Evolutionary conservation across 35 echinoderm and acorn worm genomes (phyloP).

Genomic region (Amphiura filiformis): DNA sequence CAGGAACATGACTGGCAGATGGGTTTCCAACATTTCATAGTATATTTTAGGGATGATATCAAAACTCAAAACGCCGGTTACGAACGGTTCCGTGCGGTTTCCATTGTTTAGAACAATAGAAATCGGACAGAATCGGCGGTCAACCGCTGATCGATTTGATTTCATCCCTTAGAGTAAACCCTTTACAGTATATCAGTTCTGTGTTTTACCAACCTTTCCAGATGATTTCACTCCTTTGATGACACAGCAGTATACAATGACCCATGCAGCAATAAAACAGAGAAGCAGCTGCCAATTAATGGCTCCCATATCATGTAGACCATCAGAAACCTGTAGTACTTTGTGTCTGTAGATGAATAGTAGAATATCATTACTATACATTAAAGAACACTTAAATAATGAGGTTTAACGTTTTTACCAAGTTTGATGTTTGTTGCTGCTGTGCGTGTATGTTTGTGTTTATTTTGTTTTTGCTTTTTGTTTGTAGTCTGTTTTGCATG

Average conservation of each 20-base stretch:
- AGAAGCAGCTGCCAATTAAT: conserved; percentile 55
- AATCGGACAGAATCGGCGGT: no score
- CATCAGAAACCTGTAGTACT: conserved; percentile 21
- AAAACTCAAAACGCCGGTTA: no score
- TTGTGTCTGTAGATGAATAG: conserved; percentile 15
- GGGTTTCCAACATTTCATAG: no score
- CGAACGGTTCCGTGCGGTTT: no score
- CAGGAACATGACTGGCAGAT: no score
- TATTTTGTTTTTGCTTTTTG: no score
- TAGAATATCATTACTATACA: neutral
- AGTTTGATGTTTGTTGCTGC: neutral
- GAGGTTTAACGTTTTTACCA: neutral
- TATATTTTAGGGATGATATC: neutral
- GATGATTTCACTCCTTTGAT: conserved; percentile 60
- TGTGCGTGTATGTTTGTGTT: no score
- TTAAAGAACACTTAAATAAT: neutral
- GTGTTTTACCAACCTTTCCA: conserved; percentile 42
- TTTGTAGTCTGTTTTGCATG: no score
- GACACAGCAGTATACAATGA: conserved; percentile 39
- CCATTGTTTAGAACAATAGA: no score
- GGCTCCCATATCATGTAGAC: conserved; percentile 27
- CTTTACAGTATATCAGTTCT: no score
- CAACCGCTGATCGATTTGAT: no score
- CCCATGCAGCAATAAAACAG: conserved; percentile 35
- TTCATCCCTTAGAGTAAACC: no score